Base-by-base conservation (phyloP, 2,888 invertebrate genomes). In the Noctua comes region DNA sequence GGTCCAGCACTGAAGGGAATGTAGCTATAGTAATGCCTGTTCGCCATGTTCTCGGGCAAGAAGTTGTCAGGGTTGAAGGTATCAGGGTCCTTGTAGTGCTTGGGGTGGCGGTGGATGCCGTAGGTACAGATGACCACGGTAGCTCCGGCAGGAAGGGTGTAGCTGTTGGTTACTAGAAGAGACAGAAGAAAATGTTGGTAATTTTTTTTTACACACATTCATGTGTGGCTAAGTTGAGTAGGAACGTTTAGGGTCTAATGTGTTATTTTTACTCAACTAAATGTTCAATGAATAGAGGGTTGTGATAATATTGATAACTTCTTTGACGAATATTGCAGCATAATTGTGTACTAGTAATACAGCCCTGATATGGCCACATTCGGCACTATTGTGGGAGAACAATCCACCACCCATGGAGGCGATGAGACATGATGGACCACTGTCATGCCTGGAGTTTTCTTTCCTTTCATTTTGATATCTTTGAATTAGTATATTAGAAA, bases 1-100 rank as follows among this genome's bases (percentile, higher is more conserved):
- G 98, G 98, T 46, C 98, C 98, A 69, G 98, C 98, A 81, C 98
- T 98, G 96, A 98, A 98, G 0, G 98, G 98, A 75, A 98, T 98
- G 91, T 97, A 98, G 82, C 98, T 97, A 92, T 98, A 98, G 91
- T 98, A 98, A 89, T 98, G 98, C 73, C 98, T 97, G 86, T 98
- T 98, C 51, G 97, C 97, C 40, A 98, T 98, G 76, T 97, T 97
- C 91, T 98, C 98, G 0, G 98, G 98, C 54, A 98, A 93, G 97
- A 98, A 98, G 92, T 98, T 98, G 90, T 98, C 98, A 0, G 98
- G 98, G 92, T 98, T 97, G 93, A 98, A 98, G 81, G 97, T 97
- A 2, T 97, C 96, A 0, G 98, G 98, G 86, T 98, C 97, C 73
- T 98, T 97, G 91, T 97, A 98, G 91, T 98, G 97, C 81, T 97